Evolutionary conservation across 1,140 invertebrate genomes (phyloP), one percentile per base, ranked within the genome.

Genomic region (Drosophila sp.): DNA sequence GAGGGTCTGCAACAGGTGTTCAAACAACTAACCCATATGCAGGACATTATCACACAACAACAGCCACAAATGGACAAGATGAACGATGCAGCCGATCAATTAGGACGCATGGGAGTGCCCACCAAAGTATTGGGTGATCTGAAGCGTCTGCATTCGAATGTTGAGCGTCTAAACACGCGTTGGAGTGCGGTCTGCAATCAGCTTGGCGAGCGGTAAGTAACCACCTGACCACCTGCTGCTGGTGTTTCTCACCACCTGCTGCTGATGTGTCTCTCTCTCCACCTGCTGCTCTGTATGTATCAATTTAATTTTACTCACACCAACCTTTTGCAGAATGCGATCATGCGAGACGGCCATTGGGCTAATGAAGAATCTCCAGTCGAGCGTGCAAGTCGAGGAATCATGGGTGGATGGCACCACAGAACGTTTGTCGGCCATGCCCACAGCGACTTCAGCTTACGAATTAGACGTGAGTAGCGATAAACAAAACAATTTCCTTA

Each of bases 151-250:
- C 98, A 99, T 91, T 96, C 97, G 76, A 98, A 99, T 80, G 96
- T 99, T 2, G 95, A 96, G 73, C 95, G 96, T 82, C 92, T 99
- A 4, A 97, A 96, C 75, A 95, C 94, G 41, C 94, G 98, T 60
- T 99, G 98, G 98, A 97, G 96, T 79, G 97, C 96, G 77, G 95
- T 99, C 10, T 98, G 97, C 92, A 95, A 95, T 40, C 98, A 99
- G 93, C 93, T 99, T 55, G 96, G 96, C 60, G 98, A 99, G 86
- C 96, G 97, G 96, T 97, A 87, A 80, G 79, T 81, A 33, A 40
- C 17, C 72, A 84, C 76, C 80, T 80, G 27, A n/a, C 30, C 63
- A 75, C 78, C 72, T 71, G 77, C 10, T 33, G 11, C n/a, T 1
- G 8, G 2, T 30, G 30, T 4, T 30, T 4, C 4, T 4, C 30